These are phyloP conservation scores for Gambusia holbrooki DNA, from an alignment of 2,113 vertebrate species.

Conservation along the genomic window DNA sequence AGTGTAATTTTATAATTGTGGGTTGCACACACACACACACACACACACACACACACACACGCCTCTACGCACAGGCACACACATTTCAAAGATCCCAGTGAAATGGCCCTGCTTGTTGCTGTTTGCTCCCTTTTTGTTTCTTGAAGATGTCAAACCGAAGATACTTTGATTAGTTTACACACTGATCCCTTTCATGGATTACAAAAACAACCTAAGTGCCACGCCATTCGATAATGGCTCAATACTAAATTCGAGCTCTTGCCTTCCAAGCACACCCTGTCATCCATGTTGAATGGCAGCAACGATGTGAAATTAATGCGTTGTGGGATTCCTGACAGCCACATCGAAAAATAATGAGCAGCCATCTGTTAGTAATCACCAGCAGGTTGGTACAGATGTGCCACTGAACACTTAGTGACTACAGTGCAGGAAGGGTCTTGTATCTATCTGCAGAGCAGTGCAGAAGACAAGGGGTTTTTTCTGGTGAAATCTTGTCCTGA, in stretches of 20 bases:
- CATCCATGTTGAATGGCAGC: slow-evolving; percentile 14
- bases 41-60: too few relatives aligned
- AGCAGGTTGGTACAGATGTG: slow-evolving; percentile 61
- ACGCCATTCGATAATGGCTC: slow-evolving; percentile 10
- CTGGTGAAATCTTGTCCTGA: slow-evolving; percentile 34
- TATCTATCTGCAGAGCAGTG: slow-evolving; percentile 7
- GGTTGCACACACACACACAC: too few relatives aligned
- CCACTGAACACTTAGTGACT: slow-evolving; percentile 9
- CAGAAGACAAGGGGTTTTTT: slow-evolving; percentile 15
- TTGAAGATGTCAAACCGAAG: slow-evolving; percentile 19
- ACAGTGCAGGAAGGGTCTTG: slow-evolving; percentile 16
- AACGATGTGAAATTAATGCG: slow-evolving; percentile 27
- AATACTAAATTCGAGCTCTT: background rate
- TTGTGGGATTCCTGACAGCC: slow-evolving; percentile 50
- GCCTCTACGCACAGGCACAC: too few relatives aligned
- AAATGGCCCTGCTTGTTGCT: background rate
- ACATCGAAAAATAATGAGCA: slow-evolving; percentile 61
- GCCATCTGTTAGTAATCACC: slow-evolving; percentile 59
- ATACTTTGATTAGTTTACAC: slow-evolving; percentile 29
- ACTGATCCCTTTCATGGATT: background rate
- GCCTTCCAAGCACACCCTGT: slow-evolving; percentile 8
- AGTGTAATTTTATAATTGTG: background rate
- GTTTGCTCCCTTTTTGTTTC: slow-evolving; percentile 25
- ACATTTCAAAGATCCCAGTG: slow-evolving; percentile 16
- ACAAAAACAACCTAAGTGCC: slow-evolving; percentile 14